phyloP scores from a whole-genome alignment of 2,888 invertebrate species.

The Reticulitermes lucifugus region DNA sequence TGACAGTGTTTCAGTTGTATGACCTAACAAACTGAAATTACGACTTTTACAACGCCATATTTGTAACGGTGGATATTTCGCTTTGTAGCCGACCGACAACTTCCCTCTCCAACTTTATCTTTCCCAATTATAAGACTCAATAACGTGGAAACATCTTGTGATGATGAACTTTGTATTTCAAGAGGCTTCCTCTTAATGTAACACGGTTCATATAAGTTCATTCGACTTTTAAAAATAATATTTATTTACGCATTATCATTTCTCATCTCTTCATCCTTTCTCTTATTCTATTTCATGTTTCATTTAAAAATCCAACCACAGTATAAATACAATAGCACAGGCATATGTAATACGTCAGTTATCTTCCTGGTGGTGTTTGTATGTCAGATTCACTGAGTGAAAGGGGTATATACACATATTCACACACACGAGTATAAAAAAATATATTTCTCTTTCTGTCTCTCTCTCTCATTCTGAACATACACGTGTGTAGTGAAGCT shows the following conservation, averaged over 20 bases:
- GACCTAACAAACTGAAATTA: too few species aligned
- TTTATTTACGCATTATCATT: conserved; percentile 4
- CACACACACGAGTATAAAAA: too few species aligned
- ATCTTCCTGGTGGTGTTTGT: background rate
- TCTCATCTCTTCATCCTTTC: background rate
- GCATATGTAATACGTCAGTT: background rate
- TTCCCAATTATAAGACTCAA: conserved; percentile 33
- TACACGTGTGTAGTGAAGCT: background rate
- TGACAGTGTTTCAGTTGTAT: too few species aligned
- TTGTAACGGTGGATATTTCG: background rate
- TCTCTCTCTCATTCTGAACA: background rate
- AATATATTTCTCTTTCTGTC: too few species aligned
- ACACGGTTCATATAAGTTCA: conserved; percentile 36
- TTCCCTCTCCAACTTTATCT: background rate
- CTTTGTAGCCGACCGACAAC: background rate
- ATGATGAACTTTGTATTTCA: conserved; percentile 26
- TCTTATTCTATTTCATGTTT: background rate
- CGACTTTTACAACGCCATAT: too few species aligned
- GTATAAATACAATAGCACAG: background rate
- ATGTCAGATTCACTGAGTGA: background rate
- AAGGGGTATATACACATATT: background rate
- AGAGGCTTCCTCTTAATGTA: conserved; percentile 19
- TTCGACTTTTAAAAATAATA: conserved; percentile 16
- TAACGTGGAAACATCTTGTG: conserved; percentile 34
- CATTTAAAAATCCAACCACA: background rate